phyloP scores from a whole-genome alignment of 2,888 invertebrate species.

The Parascotia fuliginaria region DNA sequence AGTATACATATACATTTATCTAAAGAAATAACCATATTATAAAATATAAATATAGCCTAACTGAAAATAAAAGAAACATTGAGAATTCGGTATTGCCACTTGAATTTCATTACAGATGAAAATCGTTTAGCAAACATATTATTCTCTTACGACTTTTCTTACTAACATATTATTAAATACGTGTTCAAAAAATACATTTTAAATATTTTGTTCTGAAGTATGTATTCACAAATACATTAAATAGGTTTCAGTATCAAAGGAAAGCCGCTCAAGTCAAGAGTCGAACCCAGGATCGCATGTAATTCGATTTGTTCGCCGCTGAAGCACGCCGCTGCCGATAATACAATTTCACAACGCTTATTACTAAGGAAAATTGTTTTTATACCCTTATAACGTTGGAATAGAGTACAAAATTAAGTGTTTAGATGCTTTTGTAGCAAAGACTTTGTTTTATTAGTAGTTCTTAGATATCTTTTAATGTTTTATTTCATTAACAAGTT shows the following conservation, averaged over 20 bases:
- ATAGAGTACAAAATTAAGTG: constrained; percentile 14
- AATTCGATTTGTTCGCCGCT: constrained; percentile 63
- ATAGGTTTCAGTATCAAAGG: constrained; percentile 62
- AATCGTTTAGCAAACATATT: too few relatives aligned
- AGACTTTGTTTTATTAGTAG: constrained; percentile 5
- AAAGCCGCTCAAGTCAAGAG: constrained; percentile 50
- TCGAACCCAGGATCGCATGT: constrained; percentile 59
- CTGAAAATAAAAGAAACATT: too few relatives aligned
- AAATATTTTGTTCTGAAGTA: background rate
- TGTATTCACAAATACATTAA: constrained; percentile 48
- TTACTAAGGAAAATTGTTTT: constrained; percentile 21
- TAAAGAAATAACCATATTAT: too few relatives aligned
- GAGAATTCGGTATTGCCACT: too few relatives aligned
- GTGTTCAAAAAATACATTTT: background rate
- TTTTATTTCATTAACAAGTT: constrained; percentile 23
- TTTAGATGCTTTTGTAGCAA: background rate
- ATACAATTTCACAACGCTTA: constrained; percentile 51
- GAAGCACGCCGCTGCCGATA: constrained; percentile 56
- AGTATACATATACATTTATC: too few relatives aligned
- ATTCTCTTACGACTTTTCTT: too few relatives aligned
- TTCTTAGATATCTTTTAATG: constrained; percentile 1
- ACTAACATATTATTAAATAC: too few relatives aligned
- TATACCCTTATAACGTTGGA: constrained; percentile 8
- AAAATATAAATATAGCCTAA: too few relatives aligned
- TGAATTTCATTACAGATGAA: too few relatives aligned